phyloP scores from a whole-genome alignment of 2,113 vertebrate species.

The Amblyopsis rosae region DNA sequence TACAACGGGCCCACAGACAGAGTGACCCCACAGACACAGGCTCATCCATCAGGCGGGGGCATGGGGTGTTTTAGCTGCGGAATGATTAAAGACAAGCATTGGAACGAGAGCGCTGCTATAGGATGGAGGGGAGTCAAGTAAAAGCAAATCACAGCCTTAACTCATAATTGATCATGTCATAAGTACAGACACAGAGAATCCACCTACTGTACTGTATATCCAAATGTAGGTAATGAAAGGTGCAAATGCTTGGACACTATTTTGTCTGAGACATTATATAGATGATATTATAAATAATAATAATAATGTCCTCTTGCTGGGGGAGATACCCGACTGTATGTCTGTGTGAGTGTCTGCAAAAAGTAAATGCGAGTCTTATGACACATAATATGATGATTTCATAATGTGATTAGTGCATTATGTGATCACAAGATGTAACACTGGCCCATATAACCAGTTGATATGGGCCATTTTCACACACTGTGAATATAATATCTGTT shows the following conservation, averaged over 20 bases:
- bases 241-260: background rate
- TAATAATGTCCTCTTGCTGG: constrained; percentile 22
- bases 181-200: constrained; percentile 27
- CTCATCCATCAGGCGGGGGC: constrained; percentile 64
- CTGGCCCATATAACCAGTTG: constrained; percentile 54
- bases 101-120: background rate
- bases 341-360: constrained; percentile 51
- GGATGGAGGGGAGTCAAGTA: constrained; percentile 1
- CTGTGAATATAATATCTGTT: constrained; percentile 69
- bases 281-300: background rate
- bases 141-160: constrained; percentile 43
- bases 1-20: constrained; percentile 23
- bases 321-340: constrained; percentile 8
- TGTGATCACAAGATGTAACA: constrained; percentile 69
- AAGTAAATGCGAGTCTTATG: constrained; percentile 72
- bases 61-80: constrained; percentile 13
- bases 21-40: constrained; percentile 55
- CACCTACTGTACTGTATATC: background rate
- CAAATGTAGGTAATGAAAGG: background rate
- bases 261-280: constrained; percentile 1
- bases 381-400: constrained; percentile 67
- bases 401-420: constrained; percentile 68
- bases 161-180: constrained; percentile 24
- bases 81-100: background rate
- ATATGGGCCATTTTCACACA: constrained; percentile 58